Evolutionary conservation across 2,797 vertebrate genomes (phyloP), one percentile per base, ranked within the genome.

Genomic region (Cheirogaleus major): DNA sequence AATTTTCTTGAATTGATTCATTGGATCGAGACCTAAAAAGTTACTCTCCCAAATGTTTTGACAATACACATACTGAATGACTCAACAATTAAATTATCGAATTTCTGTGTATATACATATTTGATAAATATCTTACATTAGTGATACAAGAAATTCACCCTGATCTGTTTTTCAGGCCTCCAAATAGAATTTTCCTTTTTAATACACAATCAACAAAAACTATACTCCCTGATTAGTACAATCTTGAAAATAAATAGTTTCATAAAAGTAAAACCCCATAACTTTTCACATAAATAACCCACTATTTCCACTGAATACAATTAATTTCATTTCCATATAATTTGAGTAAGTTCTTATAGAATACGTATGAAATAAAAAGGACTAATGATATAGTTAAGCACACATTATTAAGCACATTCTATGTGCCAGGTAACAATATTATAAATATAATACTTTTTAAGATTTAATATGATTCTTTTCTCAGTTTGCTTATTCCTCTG

Each of bases 141-240:
- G 88, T 97, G 14, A 96, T 76, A 75, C 69, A 93, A 52, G 90
- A 91, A 73, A 32, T 89, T 55, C 18, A 95, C 76, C 59, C 92
- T 87, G 82, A 59, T 97, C 45, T 95, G 52, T 93, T 48, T 93
- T 96, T 95, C 23, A 97, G 69, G 50, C 20, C 76, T 85, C 23
- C 96, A 87, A n/a, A 93, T 35, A 94, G 14, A 94, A 83, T 93
- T 97, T 25, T 63, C 23, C 35, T 90, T 97, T 86, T 80, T 94
- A 95, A 97, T 95, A 89, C n/a, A 92, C 89, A 96, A 95, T 97
- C 95, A 96, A 96, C 81, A 86, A 95, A 72, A 61, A 63, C 43
- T 83, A 15, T 80, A 80, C 52, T 78, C 38, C 76, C 35, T 81
- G 48, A 89, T 92, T 38, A 38, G 52, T 93, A 41, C 20, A 94